These are phyloP conservation scores for Urophycis tenuis DNA, from an alignment of 2,797 vertebrate genomes.

Conservation along the genomic window DNA sequence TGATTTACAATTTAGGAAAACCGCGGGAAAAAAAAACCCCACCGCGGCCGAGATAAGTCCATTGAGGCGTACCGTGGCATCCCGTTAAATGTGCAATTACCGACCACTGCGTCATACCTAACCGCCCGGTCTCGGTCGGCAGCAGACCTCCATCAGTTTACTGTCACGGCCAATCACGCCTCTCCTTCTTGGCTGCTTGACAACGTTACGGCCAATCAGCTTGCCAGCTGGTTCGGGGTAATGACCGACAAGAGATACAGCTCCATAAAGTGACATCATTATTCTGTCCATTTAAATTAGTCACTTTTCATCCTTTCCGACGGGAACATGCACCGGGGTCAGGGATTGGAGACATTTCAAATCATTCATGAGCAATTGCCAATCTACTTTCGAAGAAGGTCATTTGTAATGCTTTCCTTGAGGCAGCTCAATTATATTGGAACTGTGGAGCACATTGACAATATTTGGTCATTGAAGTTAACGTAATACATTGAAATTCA, in stretches of 20 bases:
- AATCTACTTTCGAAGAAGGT: background rate
- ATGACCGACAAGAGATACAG: slow-evolving; percentile 49
- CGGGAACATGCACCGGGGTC: background rate
- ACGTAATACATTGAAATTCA: background rate
- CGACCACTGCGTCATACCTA: slow-evolving; percentile 53
- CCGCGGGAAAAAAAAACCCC: background rate
- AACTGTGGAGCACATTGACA: background rate
- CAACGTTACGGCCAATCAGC: slow-evolving; percentile 47
- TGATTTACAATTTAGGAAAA: background rate
- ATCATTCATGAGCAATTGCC: background rate
- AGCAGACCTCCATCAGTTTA: slow-evolving; percentile 41
- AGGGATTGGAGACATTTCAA: background rate
- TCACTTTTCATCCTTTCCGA: slow-evolving; percentile 36
- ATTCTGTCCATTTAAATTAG: slow-evolving; percentile 55
- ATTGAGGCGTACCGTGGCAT: slow-evolving; percentile 44
- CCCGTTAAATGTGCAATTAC: slow-evolving; percentile 52
- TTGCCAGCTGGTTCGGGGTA: slow-evolving; percentile 38
- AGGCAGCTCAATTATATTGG: background rate
- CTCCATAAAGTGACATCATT: slow-evolving; percentile 48
- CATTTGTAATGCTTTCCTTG: background rate
- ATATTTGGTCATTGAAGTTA: background rate
- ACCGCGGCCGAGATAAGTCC: slow-evolving; percentile 6
- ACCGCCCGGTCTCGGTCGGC: slow-evolving; percentile 47
- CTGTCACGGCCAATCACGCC: slow-evolving; percentile 46
- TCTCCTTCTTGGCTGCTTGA: slow-evolving; percentile 33